These are phyloP conservation scores for Zaprionus obscuricornis DNA, from an alignment of 2,888 invertebrate species.

Conservation along the genomic window DNA sequence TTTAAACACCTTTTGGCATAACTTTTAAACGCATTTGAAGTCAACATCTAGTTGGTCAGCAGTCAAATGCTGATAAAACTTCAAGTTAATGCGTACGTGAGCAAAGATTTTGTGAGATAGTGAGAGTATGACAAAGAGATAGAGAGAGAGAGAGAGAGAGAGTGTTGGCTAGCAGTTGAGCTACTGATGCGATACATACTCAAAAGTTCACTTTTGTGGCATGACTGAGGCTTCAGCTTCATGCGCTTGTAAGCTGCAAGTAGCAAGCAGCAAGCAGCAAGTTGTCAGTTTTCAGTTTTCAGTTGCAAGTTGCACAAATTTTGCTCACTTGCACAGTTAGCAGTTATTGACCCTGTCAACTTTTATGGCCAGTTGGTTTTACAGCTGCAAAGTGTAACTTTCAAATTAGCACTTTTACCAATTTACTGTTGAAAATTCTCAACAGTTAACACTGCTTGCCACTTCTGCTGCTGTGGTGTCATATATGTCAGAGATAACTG, in stretches of 20 bases:
- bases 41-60: slow-evolving; percentile 47
- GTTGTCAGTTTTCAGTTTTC: no score
- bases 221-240: background rate
- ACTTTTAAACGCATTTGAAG: slow-evolving; percentile 25
- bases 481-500: slow-evolving; percentile 20
- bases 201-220: slow-evolving; percentile 42
- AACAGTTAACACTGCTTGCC: background rate
- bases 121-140: background rate
- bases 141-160: background rate
- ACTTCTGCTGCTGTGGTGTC: background rate
- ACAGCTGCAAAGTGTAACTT: slow-evolving; percentile 25
- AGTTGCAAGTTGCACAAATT: no score
- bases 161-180: no score
- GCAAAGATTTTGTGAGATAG: slow-evolving; percentile 9
- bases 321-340: no score
- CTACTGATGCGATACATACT: slow-evolving; percentile 10
- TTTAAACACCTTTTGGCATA: background rate
- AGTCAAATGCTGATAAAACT: slow-evolving; percentile 64
- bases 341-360: slow-evolving; percentile 26
- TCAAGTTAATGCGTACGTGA: slow-evolving; percentile 55
- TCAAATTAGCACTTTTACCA: slow-evolving; percentile 30
- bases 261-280: background rate
- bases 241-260: slow-evolving; percentile 1
- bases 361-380: slow-evolving; percentile 19
- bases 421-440: slow-evolving; percentile 32